Evolutionary conservation across 2,113 vertebrate genomes (phyloP).

Genomic region (Microtus ochrogaster): DNA sequence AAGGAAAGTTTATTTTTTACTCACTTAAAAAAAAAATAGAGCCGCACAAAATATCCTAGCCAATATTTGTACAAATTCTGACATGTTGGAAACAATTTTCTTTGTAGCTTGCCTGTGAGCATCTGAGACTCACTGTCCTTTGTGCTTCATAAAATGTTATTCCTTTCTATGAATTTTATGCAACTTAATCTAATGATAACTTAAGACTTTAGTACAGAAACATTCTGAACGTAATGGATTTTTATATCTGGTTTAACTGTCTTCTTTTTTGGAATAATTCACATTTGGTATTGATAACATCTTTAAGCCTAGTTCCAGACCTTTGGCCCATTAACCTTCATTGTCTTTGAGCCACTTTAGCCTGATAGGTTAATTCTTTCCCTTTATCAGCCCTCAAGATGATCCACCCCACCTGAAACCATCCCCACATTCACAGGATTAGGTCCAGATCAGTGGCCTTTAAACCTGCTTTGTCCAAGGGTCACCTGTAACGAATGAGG

Average conservation of each 20-base stretch:
- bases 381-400: not conserved
- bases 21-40: not conserved
- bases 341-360: not conserved
- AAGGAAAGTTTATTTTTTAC: not conserved
- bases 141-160: not conserved
- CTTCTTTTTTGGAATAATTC: not conserved
- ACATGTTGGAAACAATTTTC: not conserved
- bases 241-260: not conserved
- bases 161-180: not conserved
- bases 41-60: not conserved
- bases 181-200: not conserved
- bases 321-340: not conserved
- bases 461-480: not conserved
- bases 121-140: fast-evolving
- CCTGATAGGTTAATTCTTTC: not conserved
- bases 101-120: not conserved
- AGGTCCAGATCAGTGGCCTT: not conserved
- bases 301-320: not conserved
- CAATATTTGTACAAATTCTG: not conserved
- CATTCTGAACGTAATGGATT: not conserved
- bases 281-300: not conserved
- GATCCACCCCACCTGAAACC: not conserved
- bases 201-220: not conserved
- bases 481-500: not conserved
- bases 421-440: not conserved